Percentiles rank a stretch among this genome's conserved stretches.
Evolutionary conservation across 1,140 invertebrate species (phyloP).

Genomic region (Helicoverpa zea): DNA sequence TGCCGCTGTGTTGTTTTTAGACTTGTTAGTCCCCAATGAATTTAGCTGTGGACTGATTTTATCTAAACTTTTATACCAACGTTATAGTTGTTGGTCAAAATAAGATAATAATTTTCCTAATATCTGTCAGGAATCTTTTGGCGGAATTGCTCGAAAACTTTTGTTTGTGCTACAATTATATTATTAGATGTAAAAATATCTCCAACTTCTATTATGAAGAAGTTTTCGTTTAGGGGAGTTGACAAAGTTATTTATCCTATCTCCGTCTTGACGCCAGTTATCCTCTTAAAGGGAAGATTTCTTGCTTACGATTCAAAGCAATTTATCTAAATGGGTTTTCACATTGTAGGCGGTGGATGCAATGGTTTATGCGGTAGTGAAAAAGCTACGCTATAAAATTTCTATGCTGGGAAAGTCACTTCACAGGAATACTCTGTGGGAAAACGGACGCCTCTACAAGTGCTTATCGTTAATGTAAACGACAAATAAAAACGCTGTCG

Average conservation of each 20-base stretch:
- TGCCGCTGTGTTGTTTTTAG: conserved; percentile 16
- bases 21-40: neutral
- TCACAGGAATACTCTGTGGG: no score
- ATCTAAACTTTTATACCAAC: neutral
- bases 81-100: conserved; percentile 25
- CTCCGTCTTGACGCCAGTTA: neutral
- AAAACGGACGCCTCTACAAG: no score
- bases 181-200: conserved; percentile 3
- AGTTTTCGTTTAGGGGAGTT: conserved; percentile 3
- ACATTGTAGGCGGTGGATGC: neutral
- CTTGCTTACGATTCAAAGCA: conserved; percentile 2
- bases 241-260: neutral
- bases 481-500: no score
- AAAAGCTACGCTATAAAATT: neutral
- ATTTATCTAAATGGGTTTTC: neutral
- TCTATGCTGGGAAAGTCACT: neutral
- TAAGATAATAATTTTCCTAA: conserved; percentile 39
- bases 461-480: no score
- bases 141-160: conserved; percentile 1
- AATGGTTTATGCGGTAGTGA: neutral
- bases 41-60: neutral
- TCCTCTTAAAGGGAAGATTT: conserved; percentile 5
- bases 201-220: conserved; percentile 5
- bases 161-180: conserved; percentile 14
- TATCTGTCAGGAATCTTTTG: conserved; percentile 17